Evolutionary conservation across 2,797 vertebrate species (phyloP).

Genomic region (Pagetopsis macropterus): DNA sequence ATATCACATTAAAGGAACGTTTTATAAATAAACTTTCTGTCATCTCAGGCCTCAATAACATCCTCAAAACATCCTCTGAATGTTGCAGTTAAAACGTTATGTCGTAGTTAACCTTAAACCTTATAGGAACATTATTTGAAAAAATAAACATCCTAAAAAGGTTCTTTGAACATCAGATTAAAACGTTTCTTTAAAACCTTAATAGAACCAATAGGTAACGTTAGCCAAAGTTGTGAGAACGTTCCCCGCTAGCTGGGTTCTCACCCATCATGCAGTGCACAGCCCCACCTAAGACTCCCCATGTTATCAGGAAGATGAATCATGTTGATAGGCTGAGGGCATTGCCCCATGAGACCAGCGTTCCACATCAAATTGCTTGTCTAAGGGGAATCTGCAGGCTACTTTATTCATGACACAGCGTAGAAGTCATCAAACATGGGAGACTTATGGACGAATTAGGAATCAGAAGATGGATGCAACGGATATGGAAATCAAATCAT

Average conservation of each 20-base stretch:
- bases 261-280: constrained; percentile 32
- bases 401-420: constrained; percentile 4
- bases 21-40: too few species aligned
- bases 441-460: background rate
- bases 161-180: too few species aligned
- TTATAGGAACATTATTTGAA: too few species aligned
- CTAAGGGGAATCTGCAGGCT: constrained; percentile 20
- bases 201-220: too few species aligned
- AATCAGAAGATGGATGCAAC: background rate
- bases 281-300: constrained; percentile 25
- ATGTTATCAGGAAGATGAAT: constrained; percentile 67
- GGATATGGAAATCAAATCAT: background rate
- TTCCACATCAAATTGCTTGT: constrained; percentile 47
- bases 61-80: too few species aligned
- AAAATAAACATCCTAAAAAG: too few species aligned
- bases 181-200: too few species aligned
- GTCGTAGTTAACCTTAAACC: too few species aligned
- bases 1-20: too few species aligned
- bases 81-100: too few species aligned
- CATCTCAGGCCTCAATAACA: too few species aligned
- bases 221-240: too few species aligned
- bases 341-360: constrained; percentile 46
- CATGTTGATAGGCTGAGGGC: constrained; percentile 64
- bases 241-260: background rate
- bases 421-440: constrained; percentile 24